Percentiles rank a stretch among this genome's conserved stretches.
These are phyloP conservation scores for Cryptocephalus primarius DNA, from an alignment of 2,888 invertebrate species.

Conservation along the genomic window DNA sequence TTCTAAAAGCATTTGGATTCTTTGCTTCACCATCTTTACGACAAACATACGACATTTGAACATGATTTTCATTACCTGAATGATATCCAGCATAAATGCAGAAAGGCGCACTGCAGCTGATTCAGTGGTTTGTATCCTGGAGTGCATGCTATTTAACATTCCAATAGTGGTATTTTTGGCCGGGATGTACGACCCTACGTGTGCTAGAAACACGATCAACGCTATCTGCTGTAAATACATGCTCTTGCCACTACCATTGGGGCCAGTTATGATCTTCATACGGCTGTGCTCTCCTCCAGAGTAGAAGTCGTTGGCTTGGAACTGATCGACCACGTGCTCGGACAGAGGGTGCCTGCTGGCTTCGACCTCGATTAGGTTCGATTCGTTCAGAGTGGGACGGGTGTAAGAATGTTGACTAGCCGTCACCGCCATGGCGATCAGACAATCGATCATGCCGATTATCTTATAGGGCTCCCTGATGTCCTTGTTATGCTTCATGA, in stretches of 20 bases:
- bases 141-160: slow-evolving; percentile 60
- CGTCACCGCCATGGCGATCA: slow-evolving; percentile 34
- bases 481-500: slow-evolving; percentile 28
- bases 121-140: slow-evolving; percentile 65
- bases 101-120: slow-evolving; percentile 71
- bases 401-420: slow-evolving; percentile 30
- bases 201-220: slow-evolving; percentile 72
- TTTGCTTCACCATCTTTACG: too few species aligned
- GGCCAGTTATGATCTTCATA: slow-evolving; percentile 76
- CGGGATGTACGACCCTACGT: slow-evolving; percentile 84
- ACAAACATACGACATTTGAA: too few species aligned
- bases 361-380: slow-evolving; percentile 29
- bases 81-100: slow-evolving; percentile 74
- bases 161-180: slow-evolving; percentile 64
- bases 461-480: slow-evolving; percentile 29
- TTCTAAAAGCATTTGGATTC: too few species aligned
- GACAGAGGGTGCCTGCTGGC: slow-evolving; percentile 65
- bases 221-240: slow-evolving; percentile 80
- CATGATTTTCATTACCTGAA: too few species aligned
- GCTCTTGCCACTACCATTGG: slow-evolving; percentile 88
- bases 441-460: slow-evolving; percentile 29
- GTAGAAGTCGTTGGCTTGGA: slow-evolving; percentile 62
- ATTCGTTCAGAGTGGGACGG: slow-evolving; percentile 30
- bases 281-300: slow-evolving; percentile 45
- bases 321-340: slow-evolving; percentile 49